Conservation (phyloP, 1,140 invertebrate species). For the Trachelipus rathkii region DNA sequence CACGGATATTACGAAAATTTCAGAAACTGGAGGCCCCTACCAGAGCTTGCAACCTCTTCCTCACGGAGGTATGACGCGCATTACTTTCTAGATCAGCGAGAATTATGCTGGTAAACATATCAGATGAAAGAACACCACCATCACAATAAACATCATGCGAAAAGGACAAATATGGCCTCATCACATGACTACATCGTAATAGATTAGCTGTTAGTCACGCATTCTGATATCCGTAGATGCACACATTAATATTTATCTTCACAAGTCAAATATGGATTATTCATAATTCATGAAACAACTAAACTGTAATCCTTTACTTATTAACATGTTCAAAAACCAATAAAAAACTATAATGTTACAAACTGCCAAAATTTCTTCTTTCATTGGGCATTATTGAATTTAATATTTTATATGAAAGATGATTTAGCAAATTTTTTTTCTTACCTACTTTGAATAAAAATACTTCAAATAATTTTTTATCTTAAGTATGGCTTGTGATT, state of each 20-base stretch:
- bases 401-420: too few relatives aligned
- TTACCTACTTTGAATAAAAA: too few relatives aligned
- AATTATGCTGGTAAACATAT: not conserved
- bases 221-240: too few relatives aligned
- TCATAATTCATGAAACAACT: too few relatives aligned
- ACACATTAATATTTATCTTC: too few relatives aligned
- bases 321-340: not conserved
- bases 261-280: too few relatives aligned
- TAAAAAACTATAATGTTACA: not conserved
- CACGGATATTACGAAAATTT: not conserved
- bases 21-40: not conserved
- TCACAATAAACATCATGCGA: not conserved
- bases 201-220: not conserved
- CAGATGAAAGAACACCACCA: not conserved
- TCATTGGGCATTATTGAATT: too few relatives aligned
- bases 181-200: not conserved
- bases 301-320: not conserved
- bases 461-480: too few relatives aligned
- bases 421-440: too few relatives aligned
- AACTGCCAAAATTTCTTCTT: too few relatives aligned
- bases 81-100: not conserved
- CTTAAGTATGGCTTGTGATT: too few relatives aligned
- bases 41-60: not conserved
- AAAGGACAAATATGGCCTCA: not conserved
- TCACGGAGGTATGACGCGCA: not conserved